Conservation (phyloP, 2,888 invertebrate genomes). For the Leptopilina syphax region DNA sequence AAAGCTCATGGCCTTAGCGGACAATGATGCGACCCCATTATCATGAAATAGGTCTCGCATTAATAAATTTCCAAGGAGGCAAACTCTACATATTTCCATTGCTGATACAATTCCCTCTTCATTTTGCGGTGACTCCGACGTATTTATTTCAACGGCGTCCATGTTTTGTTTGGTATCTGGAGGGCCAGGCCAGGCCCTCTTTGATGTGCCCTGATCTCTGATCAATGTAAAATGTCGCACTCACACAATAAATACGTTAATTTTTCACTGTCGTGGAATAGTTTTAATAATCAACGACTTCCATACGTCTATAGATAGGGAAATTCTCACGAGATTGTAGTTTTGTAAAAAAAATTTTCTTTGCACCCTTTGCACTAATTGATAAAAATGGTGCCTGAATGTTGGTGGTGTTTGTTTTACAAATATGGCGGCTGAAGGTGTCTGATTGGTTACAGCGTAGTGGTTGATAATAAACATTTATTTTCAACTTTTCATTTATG, state of each 20-base stretch:
- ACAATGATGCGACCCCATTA: conserved; percentile 65
- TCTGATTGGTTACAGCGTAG: too few relatives aligned
- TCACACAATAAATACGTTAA: background rate
- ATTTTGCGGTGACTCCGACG: conserved; percentile 65
- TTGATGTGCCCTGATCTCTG: conserved; percentile 8
- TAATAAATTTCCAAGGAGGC: conserved; percentile 66
- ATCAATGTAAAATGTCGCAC: conserved; percentile 1
- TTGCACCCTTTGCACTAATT: background rate
- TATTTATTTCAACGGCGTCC: conserved; percentile 74
- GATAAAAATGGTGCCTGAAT: too few relatives aligned
- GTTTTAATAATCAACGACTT: background rate
- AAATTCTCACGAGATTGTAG: background rate
- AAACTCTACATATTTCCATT: conserved; percentile 71
- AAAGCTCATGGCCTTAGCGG: conserved; percentile 73
- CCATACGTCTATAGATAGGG: background rate
- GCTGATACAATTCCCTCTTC: conserved; percentile 64
- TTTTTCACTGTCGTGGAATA: background rate
- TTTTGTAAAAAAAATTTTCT: conserved; percentile 8
- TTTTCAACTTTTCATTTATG: too few relatives aligned
- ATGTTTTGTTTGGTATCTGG: conserved; percentile 70
- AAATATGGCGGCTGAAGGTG: too few relatives aligned
- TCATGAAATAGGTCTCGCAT: conserved; percentile 71
- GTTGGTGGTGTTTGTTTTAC: too few relatives aligned
- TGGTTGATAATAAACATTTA: too few relatives aligned
- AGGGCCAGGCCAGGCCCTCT: conserved; percentile 21